A percentile compares a stretch with the other conserved stretches of the same genome.
phyloP scores from a whole-genome alignment of 1,140 invertebrate genomes.

The Holotrichia oblita region DNA sequence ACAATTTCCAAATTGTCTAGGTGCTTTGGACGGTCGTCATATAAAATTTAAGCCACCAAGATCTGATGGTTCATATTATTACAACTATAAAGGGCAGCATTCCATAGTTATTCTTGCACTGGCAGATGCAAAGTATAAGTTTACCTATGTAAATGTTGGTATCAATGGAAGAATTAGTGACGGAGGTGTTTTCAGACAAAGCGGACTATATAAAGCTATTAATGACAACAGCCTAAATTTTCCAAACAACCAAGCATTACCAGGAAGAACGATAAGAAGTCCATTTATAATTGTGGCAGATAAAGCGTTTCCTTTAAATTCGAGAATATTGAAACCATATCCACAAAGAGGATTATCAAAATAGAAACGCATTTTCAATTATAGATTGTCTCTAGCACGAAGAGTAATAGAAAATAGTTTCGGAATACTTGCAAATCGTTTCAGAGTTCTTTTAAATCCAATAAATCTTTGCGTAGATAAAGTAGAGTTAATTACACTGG shows the following conservation, averaged over 20 bases:
- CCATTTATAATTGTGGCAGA: slow-evolving; percentile 58
- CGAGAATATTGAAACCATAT: slow-evolving; percentile 62
- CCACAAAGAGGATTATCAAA: slow-evolving; percentile 51
- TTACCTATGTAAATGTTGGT: slow-evolving; percentile 50
- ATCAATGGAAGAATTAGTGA: slow-evolving; percentile 53
- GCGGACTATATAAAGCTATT: slow-evolving; percentile 41
- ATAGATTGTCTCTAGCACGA: slow-evolving; percentile 59
- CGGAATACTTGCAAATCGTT: slow-evolving; percentile 57
- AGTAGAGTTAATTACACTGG: not conserved
- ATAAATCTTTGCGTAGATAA: not conserved
- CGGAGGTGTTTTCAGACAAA: slow-evolving; percentile 52
- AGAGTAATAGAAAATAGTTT: slow-evolving; percentile 60
- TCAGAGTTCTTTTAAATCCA: slow-evolving; percentile 42
- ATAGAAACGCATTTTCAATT: slow-evolving; percentile 63
- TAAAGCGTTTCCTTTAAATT: slow-evolving; percentile 62
- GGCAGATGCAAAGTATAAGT: slow-evolving; percentile 35
- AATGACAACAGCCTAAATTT: slow-evolving; percentile 34
- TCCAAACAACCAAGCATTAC: slow-evolving; percentile 42
- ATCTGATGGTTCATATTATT: slow-evolving; percentile 58
- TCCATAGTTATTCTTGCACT: slow-evolving; percentile 48
- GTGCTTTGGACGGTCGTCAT: slow-evolving; percentile 62
- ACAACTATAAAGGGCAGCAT: slow-evolving; percentile 61
- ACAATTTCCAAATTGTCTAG: slow-evolving; percentile 61
- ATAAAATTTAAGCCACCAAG: slow-evolving; percentile 55
- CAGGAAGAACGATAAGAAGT: slow-evolving; percentile 24